A percentile compares a stretch with the other conserved stretches of the same genome.
phyloP scores from a whole-genome alignment of 2,888 invertebrate species.

The Salpingus planirostris region DNA sequence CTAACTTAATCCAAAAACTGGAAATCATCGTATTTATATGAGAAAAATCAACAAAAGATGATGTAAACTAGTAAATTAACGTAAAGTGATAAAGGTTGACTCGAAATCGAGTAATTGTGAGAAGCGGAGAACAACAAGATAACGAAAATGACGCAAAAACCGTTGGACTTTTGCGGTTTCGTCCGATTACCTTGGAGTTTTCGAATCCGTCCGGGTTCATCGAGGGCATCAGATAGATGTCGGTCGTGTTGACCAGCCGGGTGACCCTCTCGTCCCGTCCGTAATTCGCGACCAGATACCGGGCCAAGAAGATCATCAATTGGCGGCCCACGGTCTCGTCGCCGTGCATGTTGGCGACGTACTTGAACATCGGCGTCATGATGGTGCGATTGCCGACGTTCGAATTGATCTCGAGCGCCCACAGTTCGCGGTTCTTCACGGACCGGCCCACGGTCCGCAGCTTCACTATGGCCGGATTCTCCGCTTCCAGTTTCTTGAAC shows the following conservation, averaged over 20 bases:
- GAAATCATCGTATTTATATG: too few species aligned
- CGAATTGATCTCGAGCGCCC: conserved; percentile 72
- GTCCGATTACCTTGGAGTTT: conserved; percentile 56
- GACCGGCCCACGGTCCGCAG: conserved; percentile 76
- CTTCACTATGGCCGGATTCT: conserved; percentile 61
- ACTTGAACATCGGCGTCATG: conserved; percentile 83
- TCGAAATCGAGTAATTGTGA: too few species aligned
- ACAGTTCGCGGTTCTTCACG: conserved; percentile 68
- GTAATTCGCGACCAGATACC: conserved; percentile 73
- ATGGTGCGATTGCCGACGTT: conserved; percentile 52
- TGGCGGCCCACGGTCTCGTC: conserved; percentile 87
- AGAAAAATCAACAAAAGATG: too few species aligned
- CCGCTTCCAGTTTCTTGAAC: conserved; percentile 51
- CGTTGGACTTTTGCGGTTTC: neutral
- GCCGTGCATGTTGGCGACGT: conserved; percentile 95
- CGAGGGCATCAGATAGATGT: conserved; percentile 93
- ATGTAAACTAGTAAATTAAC: too few species aligned
- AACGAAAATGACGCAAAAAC: too few species aligned
- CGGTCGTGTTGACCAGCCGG: conserved; percentile 71
- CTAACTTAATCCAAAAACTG: too few species aligned
- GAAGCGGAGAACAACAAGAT: too few species aligned
- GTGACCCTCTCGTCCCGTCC: conserved; percentile 62
- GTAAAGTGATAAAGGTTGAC: too few species aligned
- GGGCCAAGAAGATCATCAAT: conserved; percentile 71
- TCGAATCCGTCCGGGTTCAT: conserved; percentile 98